These are phyloP conservation scores for Neomorphus geoffroyi DNA, from an alignment of 2,797 vertebrate genomes.

Conservation along the genomic window DNA sequence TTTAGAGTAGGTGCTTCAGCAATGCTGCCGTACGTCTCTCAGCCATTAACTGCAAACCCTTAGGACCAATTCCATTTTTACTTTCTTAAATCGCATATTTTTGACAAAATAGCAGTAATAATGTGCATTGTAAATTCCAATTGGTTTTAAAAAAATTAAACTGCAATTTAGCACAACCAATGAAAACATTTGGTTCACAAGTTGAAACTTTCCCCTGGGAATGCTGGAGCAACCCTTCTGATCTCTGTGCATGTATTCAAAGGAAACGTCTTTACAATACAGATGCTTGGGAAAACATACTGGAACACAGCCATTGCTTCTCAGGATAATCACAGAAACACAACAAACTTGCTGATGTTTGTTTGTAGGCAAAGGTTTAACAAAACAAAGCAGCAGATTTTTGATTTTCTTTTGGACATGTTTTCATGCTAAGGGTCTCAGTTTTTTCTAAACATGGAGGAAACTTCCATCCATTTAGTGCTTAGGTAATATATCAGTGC, in stretches of 20 bases:
- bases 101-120: slow-evolving; percentile 24
- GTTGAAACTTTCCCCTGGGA: slow-evolving; percentile 71
- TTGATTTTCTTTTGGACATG: neutral
- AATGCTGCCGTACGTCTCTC: neutral
- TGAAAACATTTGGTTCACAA: slow-evolving; percentile 55
- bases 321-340: slow-evolving; percentile 11
- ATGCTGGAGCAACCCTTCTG: slow-evolving; percentile 40
- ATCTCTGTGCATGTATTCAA: slow-evolving; percentile 15
- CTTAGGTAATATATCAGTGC: neutral
- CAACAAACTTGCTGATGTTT: neutral
- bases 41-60: slow-evolving; percentile 6
- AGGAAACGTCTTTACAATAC: slow-evolving; percentile 53
- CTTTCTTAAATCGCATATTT: neutral
- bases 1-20: neutral
- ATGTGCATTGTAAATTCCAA: slow-evolving; percentile 11
- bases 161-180: slow-evolving; percentile 40
- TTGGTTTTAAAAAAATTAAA: neutral
- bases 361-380: neutral
- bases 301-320: neutral
- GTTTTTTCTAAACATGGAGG: neutral
- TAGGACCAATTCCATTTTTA: slow-evolving; percentile 18
- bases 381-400: neutral
- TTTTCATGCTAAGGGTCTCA: neutral
- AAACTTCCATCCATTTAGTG: neutral
- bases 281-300: slow-evolving; percentile 43